Evolutionary conservation across 23 tunicate genomes (phyloP).

Genomic region (Clavelina lepadiformis): DNA sequence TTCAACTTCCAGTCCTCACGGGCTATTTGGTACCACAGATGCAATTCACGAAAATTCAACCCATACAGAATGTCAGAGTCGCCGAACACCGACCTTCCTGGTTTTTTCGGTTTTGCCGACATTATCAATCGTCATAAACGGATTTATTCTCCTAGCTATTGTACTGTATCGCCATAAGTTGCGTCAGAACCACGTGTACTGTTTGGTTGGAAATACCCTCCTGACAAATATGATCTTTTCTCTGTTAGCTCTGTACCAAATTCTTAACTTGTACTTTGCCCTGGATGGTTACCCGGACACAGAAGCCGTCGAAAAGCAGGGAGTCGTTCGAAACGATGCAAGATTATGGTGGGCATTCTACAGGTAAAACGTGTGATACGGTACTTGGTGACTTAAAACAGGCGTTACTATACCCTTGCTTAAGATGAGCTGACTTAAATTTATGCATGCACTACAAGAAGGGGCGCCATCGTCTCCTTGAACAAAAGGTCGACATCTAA

Average conservation of each 20-base stretch:
- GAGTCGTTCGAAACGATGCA: slow-evolving; percentile 31
- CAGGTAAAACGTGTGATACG: no score
- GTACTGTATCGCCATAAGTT: slow-evolving; percentile 22
- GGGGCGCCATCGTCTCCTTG: no score
- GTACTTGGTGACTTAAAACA: no score
- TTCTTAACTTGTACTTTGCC: slow-evolving; percentile 33
- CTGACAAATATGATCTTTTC: slow-evolving; percentile 48
- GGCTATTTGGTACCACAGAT: no score
- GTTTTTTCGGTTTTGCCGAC: slow-evolving; percentile 36
- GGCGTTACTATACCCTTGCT: no score
- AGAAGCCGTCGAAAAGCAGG: slow-evolving; percentile 12
- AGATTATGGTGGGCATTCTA: slow-evolving; percentile 51
- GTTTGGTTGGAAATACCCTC: slow-evolving; percentile 46
- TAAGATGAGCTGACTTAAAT: no score
- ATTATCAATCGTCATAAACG: slow-evolving; percentile 31
- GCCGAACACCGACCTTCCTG: slow-evolving; percentile 36
- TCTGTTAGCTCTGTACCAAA: slow-evolving; percentile 36
- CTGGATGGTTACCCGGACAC: slow-evolving; percentile 21
- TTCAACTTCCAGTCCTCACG: no score
- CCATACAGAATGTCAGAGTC: slow-evolving; percentile 19
- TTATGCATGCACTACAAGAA: no score
- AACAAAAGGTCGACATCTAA: no score
- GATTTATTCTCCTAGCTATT: slow-evolving; percentile 26
- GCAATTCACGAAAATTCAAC: no score
- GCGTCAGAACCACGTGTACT: slow-evolving; percentile 61